phyloP scores from a whole-genome alignment of 2,797 vertebrate species.

The Chelmon rostratus region DNA sequence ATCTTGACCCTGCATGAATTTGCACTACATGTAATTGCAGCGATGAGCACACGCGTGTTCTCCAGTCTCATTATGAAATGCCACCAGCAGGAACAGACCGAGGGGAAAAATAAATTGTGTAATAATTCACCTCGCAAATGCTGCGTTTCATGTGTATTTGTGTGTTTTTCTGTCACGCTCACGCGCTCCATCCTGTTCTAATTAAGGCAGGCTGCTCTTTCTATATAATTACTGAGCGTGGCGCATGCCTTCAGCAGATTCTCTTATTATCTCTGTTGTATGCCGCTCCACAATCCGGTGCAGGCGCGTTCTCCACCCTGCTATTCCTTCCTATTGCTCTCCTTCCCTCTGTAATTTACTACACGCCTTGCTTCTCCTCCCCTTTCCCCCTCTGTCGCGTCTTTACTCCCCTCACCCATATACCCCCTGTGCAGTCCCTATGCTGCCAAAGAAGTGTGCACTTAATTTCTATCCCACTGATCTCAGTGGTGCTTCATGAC shows the following conservation, averaged over 20 bases:
- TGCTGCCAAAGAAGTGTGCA: slow-evolving; percentile 23
- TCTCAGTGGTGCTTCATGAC: slow-evolving; percentile 34
- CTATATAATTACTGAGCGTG: slow-evolving; percentile 67
- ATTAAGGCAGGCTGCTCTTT: slow-evolving; percentile 72
- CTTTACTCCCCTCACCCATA: slow-evolving; percentile 50
- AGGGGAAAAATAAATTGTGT: slow-evolving; percentile 54
- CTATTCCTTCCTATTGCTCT: slow-evolving; percentile 56
- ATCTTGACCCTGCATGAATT: slow-evolving; percentile 18
- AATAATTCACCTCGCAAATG: slow-evolving; percentile 61
- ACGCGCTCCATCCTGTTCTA: slow-evolving; percentile 70
- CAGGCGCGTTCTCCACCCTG: slow-evolving; percentile 56
- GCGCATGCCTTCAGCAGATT: slow-evolving; percentile 66
- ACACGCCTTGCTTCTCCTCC: slow-evolving; percentile 40
- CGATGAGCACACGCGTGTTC: slow-evolving; percentile 41
- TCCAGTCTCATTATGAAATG: slow-evolving; percentile 57
- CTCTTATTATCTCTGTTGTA: slow-evolving; percentile 73
- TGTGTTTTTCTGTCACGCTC: slow-evolving; percentile 41
- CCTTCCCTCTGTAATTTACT: slow-evolving; percentile 62
- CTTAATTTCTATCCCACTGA: slow-evolving; percentile 53
- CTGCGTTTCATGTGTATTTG: slow-evolving; percentile 26
- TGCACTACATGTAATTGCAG: background rate
- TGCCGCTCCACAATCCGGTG: slow-evolving; percentile 57
- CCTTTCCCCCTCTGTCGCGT: background rate
- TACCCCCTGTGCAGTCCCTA: slow-evolving; percentile 25
- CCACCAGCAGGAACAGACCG: slow-evolving; percentile 50